A percentile compares a stretch with the other conserved stretches of the same genome.
These are phyloP conservation scores for Ormia ochracea DNA, from an alignment of 2,888 invertebrate genomes.

Conservation along the genomic window DNA sequence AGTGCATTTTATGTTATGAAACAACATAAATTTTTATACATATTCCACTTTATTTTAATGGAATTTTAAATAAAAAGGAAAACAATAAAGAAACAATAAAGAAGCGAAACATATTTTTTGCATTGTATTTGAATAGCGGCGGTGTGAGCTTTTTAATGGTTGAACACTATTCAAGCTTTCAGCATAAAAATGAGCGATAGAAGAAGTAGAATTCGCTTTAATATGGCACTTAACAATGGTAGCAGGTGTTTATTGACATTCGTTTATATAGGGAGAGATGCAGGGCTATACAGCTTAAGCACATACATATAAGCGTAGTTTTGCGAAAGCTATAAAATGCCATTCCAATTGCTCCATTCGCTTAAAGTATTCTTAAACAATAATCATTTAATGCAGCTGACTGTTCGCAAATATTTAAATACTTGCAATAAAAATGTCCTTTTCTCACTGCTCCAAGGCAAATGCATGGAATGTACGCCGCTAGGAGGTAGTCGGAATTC, in stretches of 20 bases:
- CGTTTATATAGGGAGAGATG: background rate
- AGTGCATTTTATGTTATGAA: background rate
- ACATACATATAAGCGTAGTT: background rate
- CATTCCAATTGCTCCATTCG: too few species aligned
- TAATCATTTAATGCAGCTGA: too few species aligned
- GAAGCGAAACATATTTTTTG: background rate
- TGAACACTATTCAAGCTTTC: background rate
- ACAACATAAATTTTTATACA: background rate
- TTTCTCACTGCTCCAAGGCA: too few species aligned
- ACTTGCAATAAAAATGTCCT: too few species aligned
- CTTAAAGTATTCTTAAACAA: too few species aligned
- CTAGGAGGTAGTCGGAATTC: too few species aligned
- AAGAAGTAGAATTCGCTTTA: background rate
- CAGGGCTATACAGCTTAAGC: background rate
- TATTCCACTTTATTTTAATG: background rate
- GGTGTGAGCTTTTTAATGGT: background rate
- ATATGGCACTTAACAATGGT: slow-evolving; percentile 5
- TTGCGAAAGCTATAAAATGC: background rate
- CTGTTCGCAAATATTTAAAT: too few species aligned
- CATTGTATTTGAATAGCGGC: background rate
- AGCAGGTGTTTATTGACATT: slow-evolving; percentile 13
- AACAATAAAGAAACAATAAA: background rate
- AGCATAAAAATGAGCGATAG: background rate
- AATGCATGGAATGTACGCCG: too few species aligned
- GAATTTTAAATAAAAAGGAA: background rate